phyloP scores from a whole-genome alignment of 2,888 invertebrate genomes.

The Neoitamus cyanurus region DNA sequence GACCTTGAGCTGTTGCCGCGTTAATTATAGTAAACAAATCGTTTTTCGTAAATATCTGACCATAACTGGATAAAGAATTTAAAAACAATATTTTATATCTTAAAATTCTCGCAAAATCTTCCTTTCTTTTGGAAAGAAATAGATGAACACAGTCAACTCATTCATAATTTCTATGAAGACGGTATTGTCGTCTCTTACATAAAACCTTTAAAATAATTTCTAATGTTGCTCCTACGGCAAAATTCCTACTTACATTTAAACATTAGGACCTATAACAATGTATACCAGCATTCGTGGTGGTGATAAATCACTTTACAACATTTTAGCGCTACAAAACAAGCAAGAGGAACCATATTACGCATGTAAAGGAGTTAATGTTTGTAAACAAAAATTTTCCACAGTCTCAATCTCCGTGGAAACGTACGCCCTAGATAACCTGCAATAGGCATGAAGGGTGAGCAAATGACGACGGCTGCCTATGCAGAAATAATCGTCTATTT shows the following conservation, averaged over 20 bases:
- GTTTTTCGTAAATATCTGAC: too few relatives aligned
- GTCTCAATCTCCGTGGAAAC: not conserved
- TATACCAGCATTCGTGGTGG: not conserved
- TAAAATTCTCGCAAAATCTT: too few relatives aligned
- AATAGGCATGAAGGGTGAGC: not conserved
- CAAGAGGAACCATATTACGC: not conserved
- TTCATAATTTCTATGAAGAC: too few relatives aligned
- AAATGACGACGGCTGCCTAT: not conserved
- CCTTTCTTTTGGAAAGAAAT: too few relatives aligned
- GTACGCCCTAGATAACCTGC: not conserved
- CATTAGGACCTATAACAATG: not conserved
- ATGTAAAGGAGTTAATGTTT: not conserved
- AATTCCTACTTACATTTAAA: not conserved
- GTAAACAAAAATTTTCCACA: not conserved
- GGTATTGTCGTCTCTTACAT: too few relatives aligned
- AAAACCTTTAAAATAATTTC: too few relatives aligned
- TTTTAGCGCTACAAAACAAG: not conserved
- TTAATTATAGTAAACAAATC: too few relatives aligned
- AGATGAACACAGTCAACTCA: too few relatives aligned
- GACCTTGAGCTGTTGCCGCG: too few relatives aligned
- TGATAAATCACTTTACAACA: not conserved
- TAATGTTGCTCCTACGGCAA: not conserved
- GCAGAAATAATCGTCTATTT: slow-evolving; percentile 6
- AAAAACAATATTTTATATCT: too few relatives aligned
- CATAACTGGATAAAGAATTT: too few relatives aligned